Base-by-base conservation (phyloP, 2,113 vertebrate species). In the Lynx canadensis region DNA sequence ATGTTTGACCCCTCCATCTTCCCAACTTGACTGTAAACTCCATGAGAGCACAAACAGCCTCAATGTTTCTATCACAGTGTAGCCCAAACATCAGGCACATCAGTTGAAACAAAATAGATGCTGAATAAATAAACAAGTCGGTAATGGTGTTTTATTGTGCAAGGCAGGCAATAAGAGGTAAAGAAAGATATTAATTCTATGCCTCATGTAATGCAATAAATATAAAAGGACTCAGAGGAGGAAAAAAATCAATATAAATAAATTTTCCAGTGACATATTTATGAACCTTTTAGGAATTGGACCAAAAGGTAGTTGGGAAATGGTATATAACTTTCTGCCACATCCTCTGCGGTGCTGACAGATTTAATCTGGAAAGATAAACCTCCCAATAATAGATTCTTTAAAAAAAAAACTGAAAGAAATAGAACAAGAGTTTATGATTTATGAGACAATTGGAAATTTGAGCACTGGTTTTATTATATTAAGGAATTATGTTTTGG, bases 201-300 rank as follows among this genome's bases (percentile, higher is more conserved):
- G 57, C 33, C 57, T 88, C 15, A 50, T 23, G 27, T 85, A 97
- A 50, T 27, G 27, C 82, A 97, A 91, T 94, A 86, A 97, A 68
- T 95, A 48, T 85, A 86, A 97, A 90, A 88, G 13, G 23, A 80
- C 50, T 94, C 71, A 93, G 65, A 92, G 79, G 23, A 90, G 74
- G 38, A 87, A 97, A 93, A 92, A 88, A 92, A 97, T 96, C 91
- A 95, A 97, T 96, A 85, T 79, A 80, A 97, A 91, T 88, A 89
- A 94, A 91, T 91, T 94, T 81, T 95, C 60, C 73, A 82, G n/a
- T 79, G 91, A 93, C 41, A 82, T 94, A 86, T 97, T 97, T 94
- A 97, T 93, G 85, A 93, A 73, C 71, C 57, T 96, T 96, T 95
- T 93, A 96, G 86, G 85, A 97, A 71, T 29, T 95, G 29, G 25